phyloP scores from a whole-genome alignment of 2,113 vertebrate genomes.

The Harpagus bidentatus region DNA sequence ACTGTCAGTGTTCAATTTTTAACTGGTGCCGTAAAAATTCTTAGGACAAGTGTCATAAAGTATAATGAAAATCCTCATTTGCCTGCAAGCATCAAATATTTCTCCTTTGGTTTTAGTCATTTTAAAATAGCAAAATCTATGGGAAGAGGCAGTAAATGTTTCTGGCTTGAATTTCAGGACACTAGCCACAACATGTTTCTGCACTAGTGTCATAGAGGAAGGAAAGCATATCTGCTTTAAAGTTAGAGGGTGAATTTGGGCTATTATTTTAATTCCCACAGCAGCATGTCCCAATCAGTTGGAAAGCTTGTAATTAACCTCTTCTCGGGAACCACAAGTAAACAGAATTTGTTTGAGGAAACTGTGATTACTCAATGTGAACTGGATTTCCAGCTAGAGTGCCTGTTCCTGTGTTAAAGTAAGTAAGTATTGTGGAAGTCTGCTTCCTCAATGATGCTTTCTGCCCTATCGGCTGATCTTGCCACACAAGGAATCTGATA shows the following conservation, averaged over 20 bases:
- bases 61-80: neutral
- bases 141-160: neutral
- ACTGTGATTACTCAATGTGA: neutral
- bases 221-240: neutral
- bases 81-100: neutral
- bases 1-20: neutral
- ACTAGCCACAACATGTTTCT: constrained; percentile 23
- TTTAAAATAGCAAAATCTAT: neutral
- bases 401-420: neutral
- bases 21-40: neutral
- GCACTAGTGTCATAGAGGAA: constrained; percentile 33
- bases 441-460: neutral
- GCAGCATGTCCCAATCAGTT: neutral
- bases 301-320: constrained; percentile 15
- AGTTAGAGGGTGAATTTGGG: neutral
- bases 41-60: neutral
- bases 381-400: neutral
- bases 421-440: neutral
- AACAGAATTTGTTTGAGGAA: neutral
- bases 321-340: constrained; percentile 5
- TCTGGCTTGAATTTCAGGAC: neutral
- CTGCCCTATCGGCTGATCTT: neutral
- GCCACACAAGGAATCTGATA: neutral
- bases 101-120: neutral
- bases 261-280: constrained; percentile 20